phyloP scores from a whole-genome alignment of 2,797 vertebrate genomes.

The Sus cebifrons region DNA sequence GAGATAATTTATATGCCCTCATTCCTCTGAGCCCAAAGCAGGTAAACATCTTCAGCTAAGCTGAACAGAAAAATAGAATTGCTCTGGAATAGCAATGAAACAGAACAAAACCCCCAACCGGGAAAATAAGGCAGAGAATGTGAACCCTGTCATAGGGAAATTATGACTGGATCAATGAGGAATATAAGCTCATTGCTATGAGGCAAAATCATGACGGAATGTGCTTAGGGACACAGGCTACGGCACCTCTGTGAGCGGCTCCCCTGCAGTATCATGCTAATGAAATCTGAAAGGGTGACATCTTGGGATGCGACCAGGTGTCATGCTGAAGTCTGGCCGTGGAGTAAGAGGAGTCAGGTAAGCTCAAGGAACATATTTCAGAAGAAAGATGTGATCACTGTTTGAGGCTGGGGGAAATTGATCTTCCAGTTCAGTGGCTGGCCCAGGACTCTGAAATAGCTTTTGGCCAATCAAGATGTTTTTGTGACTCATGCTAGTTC shows the following conservation, averaged over 20 bases:
- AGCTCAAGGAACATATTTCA: constrained; percentile 44
- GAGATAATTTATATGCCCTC: not conserved
- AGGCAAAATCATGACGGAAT: constrained; percentile 36
- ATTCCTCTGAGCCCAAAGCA: constrained; percentile 38
- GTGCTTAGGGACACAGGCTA: not conserved
- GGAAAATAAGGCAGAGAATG: not conserved
- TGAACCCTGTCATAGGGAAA: not conserved
- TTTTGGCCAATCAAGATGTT: constrained; percentile 49
- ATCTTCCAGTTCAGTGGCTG: constrained; percentile 63
- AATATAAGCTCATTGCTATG: not conserved
- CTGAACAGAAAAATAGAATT: not conserved
- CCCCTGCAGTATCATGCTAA: not conserved
- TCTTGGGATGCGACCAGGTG: constrained; percentile 51
- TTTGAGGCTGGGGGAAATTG: constrained; percentile 35
- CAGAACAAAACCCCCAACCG: not conserved
- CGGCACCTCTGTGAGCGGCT: not conserved
- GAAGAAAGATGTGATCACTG: constrained; percentile 73
- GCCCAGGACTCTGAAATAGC: not conserved
- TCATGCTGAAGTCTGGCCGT: constrained; percentile 40
- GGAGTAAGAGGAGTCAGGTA: not conserved
- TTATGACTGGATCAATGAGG: not conserved
- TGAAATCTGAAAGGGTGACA: constrained; percentile 63
- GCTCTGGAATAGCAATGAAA: not conserved
- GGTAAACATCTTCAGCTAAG: constrained; percentile 34
- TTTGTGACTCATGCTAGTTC: constrained; percentile 50